Evolutionary conservation across 1,140 invertebrate species (phyloP).

Genomic region (Brachionus asplanchnoidis): DNA sequence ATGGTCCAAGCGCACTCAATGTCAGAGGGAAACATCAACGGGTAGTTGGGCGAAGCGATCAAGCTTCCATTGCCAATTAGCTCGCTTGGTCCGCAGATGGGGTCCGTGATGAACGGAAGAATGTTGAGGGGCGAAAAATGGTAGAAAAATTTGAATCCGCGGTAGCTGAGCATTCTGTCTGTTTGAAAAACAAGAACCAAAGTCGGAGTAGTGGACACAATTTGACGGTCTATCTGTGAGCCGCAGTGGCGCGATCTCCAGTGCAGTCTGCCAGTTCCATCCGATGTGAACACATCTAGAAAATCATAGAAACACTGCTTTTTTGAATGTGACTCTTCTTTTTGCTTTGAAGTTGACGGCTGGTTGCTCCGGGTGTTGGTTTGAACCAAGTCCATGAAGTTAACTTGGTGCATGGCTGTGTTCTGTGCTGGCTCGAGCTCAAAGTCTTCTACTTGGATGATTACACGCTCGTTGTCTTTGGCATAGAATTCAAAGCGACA

Average conservation of each 20-base stretch:
- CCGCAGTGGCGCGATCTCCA: constrained; percentile 33
- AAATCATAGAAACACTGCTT: constrained; percentile 39
- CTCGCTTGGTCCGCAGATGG: constrained; percentile 30
- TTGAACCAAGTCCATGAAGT: constrained; percentile 30
- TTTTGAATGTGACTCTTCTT: background rate
- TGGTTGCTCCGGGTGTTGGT: background rate
- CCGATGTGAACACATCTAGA: constrained; percentile 29
- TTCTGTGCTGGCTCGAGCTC: constrained; percentile 11
- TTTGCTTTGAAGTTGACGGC: background rate
- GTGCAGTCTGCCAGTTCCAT: constrained; percentile 1
- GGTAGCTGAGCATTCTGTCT: constrained; percentile 23
- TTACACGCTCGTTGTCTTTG: constrained; percentile 24
- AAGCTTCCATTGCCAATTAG: constrained; percentile 30
- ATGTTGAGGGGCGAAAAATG: constrained; percentile 31
- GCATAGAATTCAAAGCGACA: constrained; percentile 36
- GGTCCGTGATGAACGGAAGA: constrained; percentile 25
- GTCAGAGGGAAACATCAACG: constrained; percentile 3
- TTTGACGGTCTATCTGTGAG: constrained; percentile 14
- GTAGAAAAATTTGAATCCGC: constrained; percentile 29
- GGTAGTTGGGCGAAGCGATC: constrained; percentile 30
- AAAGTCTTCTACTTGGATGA: constrained; percentile 36
- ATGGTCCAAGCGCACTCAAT: constrained; percentile 38
- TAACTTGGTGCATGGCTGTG: background rate
- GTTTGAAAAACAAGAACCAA: constrained; percentile 36
- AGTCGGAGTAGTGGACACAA: constrained; percentile 14